Percentiles rank a stretch among this genome's conserved stretches.
Conservation (phyloP, 1,140 invertebrate species). For the Nasonia giraulti region DNA sequence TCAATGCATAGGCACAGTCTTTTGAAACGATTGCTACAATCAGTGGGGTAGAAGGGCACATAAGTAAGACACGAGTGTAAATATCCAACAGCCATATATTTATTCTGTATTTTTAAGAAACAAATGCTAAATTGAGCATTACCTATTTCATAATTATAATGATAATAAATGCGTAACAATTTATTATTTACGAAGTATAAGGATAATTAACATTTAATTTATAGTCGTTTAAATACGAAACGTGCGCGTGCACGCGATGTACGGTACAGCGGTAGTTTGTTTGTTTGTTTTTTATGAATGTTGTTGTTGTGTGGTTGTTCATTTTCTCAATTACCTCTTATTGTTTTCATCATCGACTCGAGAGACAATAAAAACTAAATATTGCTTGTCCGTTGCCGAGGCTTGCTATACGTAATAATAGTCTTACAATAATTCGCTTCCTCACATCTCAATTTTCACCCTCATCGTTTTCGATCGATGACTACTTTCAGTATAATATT, state of each 20-base stretch:
- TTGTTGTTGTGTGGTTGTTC: not conserved
- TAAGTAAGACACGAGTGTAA: conserved; percentile 58
- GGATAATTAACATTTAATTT: conserved; percentile 75
- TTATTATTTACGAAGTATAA: conserved; percentile 73
- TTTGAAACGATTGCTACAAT: conserved; percentile 47
- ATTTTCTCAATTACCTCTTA: conserved; percentile 10
- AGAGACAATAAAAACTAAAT: conserved; percentile 72
- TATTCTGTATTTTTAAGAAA: conserved; percentile 75
- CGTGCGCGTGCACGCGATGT: conserved; percentile 67
- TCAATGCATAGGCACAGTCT: not conserved
- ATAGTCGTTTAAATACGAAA: conserved; percentile 73
- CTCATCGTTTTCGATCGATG: conserved; percentile 57
- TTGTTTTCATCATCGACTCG: conserved; percentile 56
- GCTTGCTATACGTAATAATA: conserved; percentile 52
- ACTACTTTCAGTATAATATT: conserved; percentile 62
- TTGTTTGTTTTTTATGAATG: conserved; percentile 53
- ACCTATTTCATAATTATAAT: conserved; percentile 75
- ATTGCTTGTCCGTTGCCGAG: conserved; percentile 71
- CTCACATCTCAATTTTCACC: conserved; percentile 22
- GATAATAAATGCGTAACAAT: conserved; percentile 75
- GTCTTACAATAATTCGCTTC: conserved; percentile 54
- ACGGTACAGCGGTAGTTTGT: conserved; percentile 70
- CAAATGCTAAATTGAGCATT: conserved; percentile 76
- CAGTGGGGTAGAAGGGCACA: not conserved
- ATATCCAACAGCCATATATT: conserved; percentile 77